Percentiles rank a stretch among this genome's conserved stretches.
phyloP scores from a whole-genome alignment of 2,888 invertebrate species.

The Dichetophora obliterata region DNA sequence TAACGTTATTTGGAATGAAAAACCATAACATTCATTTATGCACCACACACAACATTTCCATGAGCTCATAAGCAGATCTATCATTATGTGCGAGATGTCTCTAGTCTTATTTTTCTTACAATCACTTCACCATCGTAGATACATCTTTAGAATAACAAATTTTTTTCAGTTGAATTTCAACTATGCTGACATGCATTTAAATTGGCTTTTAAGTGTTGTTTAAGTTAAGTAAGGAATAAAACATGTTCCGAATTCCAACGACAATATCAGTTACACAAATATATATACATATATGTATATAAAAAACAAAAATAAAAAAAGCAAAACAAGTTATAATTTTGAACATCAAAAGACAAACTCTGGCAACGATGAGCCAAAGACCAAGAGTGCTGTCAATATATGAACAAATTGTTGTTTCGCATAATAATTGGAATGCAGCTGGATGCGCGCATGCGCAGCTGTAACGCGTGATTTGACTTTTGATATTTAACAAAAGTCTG shows the following conservation, averaged over 20 bases:
- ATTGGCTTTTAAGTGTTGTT: not conserved
- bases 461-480: slow-evolving; percentile 10
- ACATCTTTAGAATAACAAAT: slow-evolving; percentile 10
- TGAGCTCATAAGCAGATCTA: too few species aligned
- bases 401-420: not conserved
- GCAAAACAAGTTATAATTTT: not conserved
- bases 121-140: not conserved
- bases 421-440: not conserved
- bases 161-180: not conserved
- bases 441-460: slow-evolving; percentile 18
- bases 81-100: too few species aligned
- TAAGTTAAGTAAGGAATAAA: not conserved
- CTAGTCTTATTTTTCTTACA: too few species aligned
- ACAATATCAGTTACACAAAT: not conserved
- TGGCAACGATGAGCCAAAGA: too few species aligned
- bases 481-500: not conserved
- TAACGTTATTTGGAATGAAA: too few species aligned
- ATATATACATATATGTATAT: too few species aligned
- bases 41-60: too few species aligned
- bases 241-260: not conserved
- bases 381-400: too few species aligned
- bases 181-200: not conserved
- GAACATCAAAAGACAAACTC: not conserved
- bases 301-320: not conserved
- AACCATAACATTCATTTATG: too few species aligned